Base-by-base conservation (phyloP, 2,797 vertebrate genomes). In the Spinus olivaceus region DNA sequence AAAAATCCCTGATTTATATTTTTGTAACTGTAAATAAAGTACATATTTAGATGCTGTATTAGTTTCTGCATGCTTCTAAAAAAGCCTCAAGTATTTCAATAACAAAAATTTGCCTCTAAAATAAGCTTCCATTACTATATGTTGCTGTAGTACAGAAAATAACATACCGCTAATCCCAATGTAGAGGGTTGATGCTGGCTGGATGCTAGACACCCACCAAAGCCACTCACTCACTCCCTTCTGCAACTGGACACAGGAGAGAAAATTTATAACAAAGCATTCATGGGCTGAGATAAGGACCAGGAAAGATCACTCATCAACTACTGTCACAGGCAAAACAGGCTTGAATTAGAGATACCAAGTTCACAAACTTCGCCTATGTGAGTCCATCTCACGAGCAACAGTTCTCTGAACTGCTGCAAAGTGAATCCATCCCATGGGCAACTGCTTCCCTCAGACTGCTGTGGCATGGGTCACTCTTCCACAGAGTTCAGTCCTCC, bases 391-490 rank as follows among this genome's bases (percentile, higher is more conserved):
- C 37, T 39, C 37, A 60, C 7, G 4, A 60, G 37, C 27, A 41
- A 8, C 5, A 5, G 37, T 20, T 60, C 59, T 60, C 12, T 60
- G 37, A 60, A 21, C 37, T 60, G 27, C 59, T 60, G 37, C 59
- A 60, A 2, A 0, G 1, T 46, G 63, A 53, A 16, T 60, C 72
- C 28, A n/a, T 67, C 23, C 54, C n/a, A 33, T 2, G 15, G 23
- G 20, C 16, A 30, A 0, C 33, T 30, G 33, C 33, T 46, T 5
- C 30, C 47, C 20, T 30, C 30, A 39, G 0, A 33, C 24, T 69
- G 47, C 54, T 41, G 30, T 2, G 2, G 24, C 1, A 1, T 24
- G 17, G 47, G 11, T 61, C 47, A 8, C 47, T 47, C 33, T 77
- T 77, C 33, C 63, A 67, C 3, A 0, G 12, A 6, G 16, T 39